A percentile compares a stretch with the other conserved stretches of the same genome.
These are phyloP conservation scores for Camelus bactrianus DNA, from an alignment of 2,113 vertebrate species.

Conservation along the genomic window DNA sequence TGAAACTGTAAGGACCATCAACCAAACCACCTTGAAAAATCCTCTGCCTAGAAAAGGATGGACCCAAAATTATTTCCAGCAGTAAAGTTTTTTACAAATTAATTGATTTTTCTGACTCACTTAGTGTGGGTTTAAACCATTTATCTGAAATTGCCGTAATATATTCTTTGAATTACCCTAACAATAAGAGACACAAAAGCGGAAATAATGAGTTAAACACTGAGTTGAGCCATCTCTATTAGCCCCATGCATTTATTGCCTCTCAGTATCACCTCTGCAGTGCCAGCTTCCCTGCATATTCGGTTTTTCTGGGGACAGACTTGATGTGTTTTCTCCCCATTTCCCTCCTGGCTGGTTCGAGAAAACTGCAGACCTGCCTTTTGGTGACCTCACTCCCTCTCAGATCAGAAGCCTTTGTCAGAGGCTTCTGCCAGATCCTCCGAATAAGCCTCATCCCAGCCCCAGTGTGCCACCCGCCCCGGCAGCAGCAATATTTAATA, in stretches of 20 bases:
- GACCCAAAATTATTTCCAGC: constrained; percentile 78
- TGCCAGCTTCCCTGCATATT: background rate
- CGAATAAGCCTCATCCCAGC: background rate
- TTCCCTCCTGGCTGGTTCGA: background rate
- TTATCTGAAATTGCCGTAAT: constrained; percentile 83
- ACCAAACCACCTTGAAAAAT: constrained; percentile 52
- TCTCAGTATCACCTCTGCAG: background rate
- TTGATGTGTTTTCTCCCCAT: background rate
- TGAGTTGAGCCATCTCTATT: constrained; percentile 46
- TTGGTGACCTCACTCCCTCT: constrained; percentile 18
- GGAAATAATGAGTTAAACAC: constrained; percentile 77
- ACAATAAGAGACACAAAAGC: constrained; percentile 71
- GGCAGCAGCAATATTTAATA: constrained; percentile 52
- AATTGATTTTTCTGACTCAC: constrained; percentile 87
- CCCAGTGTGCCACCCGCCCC: background rate
- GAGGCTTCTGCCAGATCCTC: background rate
- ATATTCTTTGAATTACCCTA: constrained; percentile 82
- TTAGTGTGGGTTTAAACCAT: constrained; percentile 83
- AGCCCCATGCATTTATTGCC: constrained; percentile 47
- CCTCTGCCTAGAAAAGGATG: constrained; percentile 54
- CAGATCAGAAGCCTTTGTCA: background rate
- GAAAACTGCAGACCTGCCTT: background rate
- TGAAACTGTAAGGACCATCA: constrained; percentile 10
- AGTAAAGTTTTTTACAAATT: constrained; percentile 79
- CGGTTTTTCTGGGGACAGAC: background rate